Conservation (phyloP, 35 echinoderm and acorn worm species). For the Holothuria glaberrima region DNA sequence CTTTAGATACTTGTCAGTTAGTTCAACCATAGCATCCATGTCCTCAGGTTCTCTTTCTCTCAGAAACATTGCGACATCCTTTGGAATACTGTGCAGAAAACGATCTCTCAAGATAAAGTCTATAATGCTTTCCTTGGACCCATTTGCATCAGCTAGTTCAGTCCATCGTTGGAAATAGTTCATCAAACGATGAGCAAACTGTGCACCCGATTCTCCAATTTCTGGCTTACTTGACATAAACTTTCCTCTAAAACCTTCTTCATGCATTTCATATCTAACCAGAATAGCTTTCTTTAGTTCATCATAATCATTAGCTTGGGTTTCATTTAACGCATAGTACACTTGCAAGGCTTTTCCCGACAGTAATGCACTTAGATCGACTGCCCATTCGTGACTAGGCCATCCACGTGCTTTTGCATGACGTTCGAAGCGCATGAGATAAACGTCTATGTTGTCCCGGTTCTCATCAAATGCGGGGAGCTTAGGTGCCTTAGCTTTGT, state of each 20-base stretch:
- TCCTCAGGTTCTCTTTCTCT: not conserved
- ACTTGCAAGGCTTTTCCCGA: constrained; percentile 24
- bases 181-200: not conserved
- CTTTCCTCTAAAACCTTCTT: constrained; percentile 55
- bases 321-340: not conserved
- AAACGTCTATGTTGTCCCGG: constrained; percentile 53
- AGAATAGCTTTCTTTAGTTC: constrained; percentile 20
- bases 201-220: constrained; percentile 16
- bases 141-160: not conserved
- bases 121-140: not conserved
- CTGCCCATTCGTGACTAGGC: not conserved
- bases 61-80: constrained; percentile 22
- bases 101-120: constrained; percentile 40
- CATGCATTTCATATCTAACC: constrained; percentile 10
- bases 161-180: constrained; percentile 45
- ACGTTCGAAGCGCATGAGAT: constrained; percentile 9
- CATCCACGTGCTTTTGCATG: constrained; percentile 1
- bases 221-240: constrained; percentile 4
- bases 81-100: constrained; percentile 24
- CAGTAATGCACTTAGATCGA: constrained; percentile 38
- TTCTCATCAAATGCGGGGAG: constrained; percentile 17
- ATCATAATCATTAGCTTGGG: constrained; percentile 27
- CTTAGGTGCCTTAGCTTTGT: not conserved
- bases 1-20: constrained; percentile 1
- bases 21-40: not conserved